phyloP scores from a whole-genome alignment of 2,113 vertebrate species.

The Ciconia stormi region DNA sequence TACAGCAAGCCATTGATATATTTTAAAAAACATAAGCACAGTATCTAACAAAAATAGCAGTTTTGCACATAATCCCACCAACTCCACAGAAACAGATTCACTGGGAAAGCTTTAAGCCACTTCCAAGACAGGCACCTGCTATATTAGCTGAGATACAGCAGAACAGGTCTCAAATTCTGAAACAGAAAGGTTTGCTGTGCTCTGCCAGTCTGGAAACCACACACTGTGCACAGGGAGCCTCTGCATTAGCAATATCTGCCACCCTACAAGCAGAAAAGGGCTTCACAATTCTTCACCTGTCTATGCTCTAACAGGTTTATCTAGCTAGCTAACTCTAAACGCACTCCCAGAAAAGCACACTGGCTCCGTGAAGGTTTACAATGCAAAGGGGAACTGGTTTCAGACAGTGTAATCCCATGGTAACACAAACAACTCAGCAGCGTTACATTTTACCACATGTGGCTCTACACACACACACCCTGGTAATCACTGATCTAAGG shows the following conservation, averaged over 20 bases:
- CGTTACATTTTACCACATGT: accelerated
- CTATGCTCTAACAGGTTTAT: background rate
- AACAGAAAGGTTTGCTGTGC: background rate
- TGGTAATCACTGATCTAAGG: background rate
- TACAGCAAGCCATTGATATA: background rate
- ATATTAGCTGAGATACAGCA: background rate
- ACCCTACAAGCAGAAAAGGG: accelerated
- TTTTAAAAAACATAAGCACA: background rate
- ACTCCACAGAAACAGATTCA: background rate
- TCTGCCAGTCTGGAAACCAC: background rate
- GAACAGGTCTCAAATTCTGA: background rate
- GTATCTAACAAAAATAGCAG: background rate
- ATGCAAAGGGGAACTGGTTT: background rate
- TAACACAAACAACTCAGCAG: no score
- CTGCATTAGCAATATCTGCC: background rate
- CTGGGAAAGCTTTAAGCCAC: background rate
- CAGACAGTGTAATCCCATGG: background rate
- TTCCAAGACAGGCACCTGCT: background rate
- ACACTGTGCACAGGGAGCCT: accelerated
- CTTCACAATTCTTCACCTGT: background rate
- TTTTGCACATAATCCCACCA: background rate
- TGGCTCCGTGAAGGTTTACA: background rate
- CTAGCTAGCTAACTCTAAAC: background rate
- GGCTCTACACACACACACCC: background rate
- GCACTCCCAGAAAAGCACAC: no score